Percentiles rank a stretch among this genome's conserved stretches.
Conservation (phyloP, 30 jellyfish, hydroid and myxozoan genomes). For the Hydractinia symbiolongicarpus region DNA sequence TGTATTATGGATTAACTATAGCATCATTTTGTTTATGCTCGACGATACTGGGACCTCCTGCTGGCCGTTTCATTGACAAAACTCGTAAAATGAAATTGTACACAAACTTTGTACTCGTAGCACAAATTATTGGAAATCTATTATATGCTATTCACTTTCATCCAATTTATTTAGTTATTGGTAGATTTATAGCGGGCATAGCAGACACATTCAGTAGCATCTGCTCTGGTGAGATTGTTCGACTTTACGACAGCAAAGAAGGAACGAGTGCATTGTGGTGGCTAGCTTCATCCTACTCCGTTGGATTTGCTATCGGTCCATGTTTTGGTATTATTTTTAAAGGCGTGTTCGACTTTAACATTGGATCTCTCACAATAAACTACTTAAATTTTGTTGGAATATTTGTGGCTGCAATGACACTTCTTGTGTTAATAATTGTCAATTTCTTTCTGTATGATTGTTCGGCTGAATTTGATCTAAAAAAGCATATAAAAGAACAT, state of each 20-base stretch:
- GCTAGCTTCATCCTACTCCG: neutral
- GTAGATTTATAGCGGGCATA: slow-evolving; percentile 23
- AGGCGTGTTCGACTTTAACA: neutral
- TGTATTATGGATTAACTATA: slow-evolving; percentile 3
- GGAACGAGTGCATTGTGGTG: slow-evolving; percentile 18
- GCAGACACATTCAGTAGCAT: slow-evolving; percentile 5
- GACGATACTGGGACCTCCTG: neutral
- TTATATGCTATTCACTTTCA: slow-evolving; percentile 3
- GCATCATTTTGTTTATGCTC: neutral
- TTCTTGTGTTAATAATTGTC: neutral
- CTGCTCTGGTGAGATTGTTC: slow-evolving; percentile 17
- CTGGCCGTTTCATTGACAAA: neutral
- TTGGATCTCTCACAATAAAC: slow-evolving; percentile 18
- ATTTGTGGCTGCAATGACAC: neutral
- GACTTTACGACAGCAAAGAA: neutral
- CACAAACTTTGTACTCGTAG: neutral
- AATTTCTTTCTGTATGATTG: neutral
- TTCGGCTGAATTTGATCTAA: neutral
- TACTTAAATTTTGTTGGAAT: slow-evolving; percentile 2
- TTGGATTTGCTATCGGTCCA: slow-evolving; percentile 31
- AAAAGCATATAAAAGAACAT: no score
- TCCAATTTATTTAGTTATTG: slow-evolving; percentile 16
- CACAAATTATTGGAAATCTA: slow-evolving; percentile 19
- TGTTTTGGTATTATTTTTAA: neutral
- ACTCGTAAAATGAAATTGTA: neutral